Percentiles rank a stretch among this genome's conserved stretches.
These are phyloP conservation scores for Taphrorychus bicolor DNA, from an alignment of 2,888 invertebrate genomes.

Conservation along the genomic window DNA sequence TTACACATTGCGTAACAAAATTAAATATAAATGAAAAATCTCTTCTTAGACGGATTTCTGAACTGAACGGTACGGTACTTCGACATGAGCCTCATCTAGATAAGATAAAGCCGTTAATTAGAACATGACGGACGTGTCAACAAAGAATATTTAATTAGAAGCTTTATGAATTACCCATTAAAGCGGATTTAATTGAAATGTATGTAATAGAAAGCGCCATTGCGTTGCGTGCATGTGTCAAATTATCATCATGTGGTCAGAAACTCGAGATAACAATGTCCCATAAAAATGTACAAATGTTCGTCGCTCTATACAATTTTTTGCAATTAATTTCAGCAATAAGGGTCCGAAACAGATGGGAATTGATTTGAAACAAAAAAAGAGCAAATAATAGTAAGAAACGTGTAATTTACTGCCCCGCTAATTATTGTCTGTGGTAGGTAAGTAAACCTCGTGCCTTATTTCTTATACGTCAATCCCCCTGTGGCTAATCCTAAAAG, in stretches of 20 bases:
- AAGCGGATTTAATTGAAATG: neutral
- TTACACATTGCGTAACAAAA: neutral
- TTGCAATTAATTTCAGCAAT: neutral
- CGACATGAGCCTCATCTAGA: constrained; percentile 2
- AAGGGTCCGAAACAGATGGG: constrained; percentile 3
- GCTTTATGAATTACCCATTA: neutral
- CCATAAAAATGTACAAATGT: constrained; percentile 12
- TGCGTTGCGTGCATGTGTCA: constrained; percentile 10
- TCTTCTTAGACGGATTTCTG: neutral
- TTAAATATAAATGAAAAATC: neutral
- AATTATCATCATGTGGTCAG: neutral
- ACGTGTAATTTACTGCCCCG: constrained; percentile 28
- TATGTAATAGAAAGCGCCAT: constrained; percentile 6
- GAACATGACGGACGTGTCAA: constrained; percentile 5
- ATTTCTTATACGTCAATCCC: neutral
- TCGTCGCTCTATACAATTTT: neutral
- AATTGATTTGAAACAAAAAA: constrained; percentile 32
- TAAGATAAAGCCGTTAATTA: constrained; percentile 5
- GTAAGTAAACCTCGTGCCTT: constrained; percentile 13
- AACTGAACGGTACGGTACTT: neutral
- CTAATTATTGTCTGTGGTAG: constrained; percentile 37
- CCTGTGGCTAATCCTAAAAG: neutral
- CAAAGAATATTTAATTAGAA: constrained; percentile 1
- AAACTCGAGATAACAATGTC: constrained; percentile 19
- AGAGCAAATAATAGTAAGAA: constrained; percentile 15